These are phyloP conservation scores for Clistopyga incitator DNA, from an alignment of 2,888 invertebrate species.

Conservation along the genomic window DNA sequence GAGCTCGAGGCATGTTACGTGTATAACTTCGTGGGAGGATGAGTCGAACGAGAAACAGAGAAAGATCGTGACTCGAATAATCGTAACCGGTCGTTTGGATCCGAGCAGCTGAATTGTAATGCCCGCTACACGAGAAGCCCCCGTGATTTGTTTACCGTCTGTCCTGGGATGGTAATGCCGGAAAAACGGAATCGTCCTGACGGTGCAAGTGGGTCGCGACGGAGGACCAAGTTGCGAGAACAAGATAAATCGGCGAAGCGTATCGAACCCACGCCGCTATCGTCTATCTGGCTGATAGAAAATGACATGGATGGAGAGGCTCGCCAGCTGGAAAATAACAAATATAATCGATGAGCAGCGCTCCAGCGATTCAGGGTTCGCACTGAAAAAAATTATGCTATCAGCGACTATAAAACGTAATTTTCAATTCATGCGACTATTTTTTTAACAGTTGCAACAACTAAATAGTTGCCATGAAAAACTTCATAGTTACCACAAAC, in stretches of 20 bases:
- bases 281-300: conserved; percentile 57
- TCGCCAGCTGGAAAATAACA: conserved; percentile 53
- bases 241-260: conserved; percentile 53
- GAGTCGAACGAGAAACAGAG: conserved; percentile 45
- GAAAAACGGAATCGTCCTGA: conserved; percentile 50
- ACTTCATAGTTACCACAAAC: too few relatives aligned
- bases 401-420: too few relatives aligned
- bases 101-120: conserved; percentile 15
- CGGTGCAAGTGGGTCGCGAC: conserved; percentile 50
- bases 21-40: conserved; percentile 51
- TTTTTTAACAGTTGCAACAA: too few relatives aligned
- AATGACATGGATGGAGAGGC: conserved; percentile 68
- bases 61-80: conserved; percentile 62
- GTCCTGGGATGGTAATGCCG: not conserved
- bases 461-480: too few relatives aligned
- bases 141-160: conserved; percentile 17
- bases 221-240: conserved; percentile 12
- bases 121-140: conserved; percentile 9
- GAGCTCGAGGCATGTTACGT: conserved; percentile 15
- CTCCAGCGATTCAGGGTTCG: conserved; percentile 18
- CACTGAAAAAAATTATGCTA: too few relatives aligned
- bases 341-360: conserved; percentile 59
- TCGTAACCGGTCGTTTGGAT: conserved; percentile 19
- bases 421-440: too few relatives aligned
- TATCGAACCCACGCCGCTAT: conserved; percentile 53